Base-by-base conservation (phyloP, 2,888 invertebrate species). In the Himalopsyche japonica region DNA sequence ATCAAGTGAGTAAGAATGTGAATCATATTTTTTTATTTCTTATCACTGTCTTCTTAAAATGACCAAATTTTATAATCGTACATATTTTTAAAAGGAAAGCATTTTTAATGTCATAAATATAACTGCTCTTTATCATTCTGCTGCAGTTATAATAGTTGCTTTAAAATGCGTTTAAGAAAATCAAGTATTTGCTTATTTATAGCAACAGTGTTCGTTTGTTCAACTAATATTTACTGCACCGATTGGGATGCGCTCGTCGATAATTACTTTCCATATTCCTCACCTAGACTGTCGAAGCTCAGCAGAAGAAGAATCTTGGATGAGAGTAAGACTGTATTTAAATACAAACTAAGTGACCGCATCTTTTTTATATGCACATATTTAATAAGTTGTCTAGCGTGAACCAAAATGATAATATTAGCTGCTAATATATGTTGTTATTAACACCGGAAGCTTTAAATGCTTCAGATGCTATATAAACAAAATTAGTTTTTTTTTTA, bases 181-280 rank as follows among this genome's bases (percentile, higher is more conserved):
- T 30, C 30, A 27, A 70, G 27, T 24, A 15, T 70, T 12, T 70
- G 27, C 15, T 15, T 24, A 5, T 27, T 30, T 10, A 70, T 70
- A 30, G 6, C 27, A 15, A 27, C 30, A 27, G 30, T 70, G 12
- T 30, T 70, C 15, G 15, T 70, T 27, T 15, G 70, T 70, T 70
- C n/a, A 70, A 27, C 48, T 80, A 48, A 80, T 80, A 20, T 48
- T 20, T 80, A n/a, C 15, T 43, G 47, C 37, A 37, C 48, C 91
- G 8, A 88, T 89, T 7, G 92, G 92, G 84, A 91, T 91, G 70
- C 88, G 91, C 76, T 85, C 18, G 85, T 85, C 4, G 70, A 85
- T 34, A 34, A 77, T 30, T 48, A 83, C n/a, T 85, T 80, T 70
- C 85, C 83, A 12, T 83, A 82, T 24, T 32, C 80, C 15, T 82